Evolutionary conservation across 1,140 invertebrate genomes (phyloP), one percentile per base, ranked within the genome.

Genomic region (Drosophila pallidifrons): DNA sequence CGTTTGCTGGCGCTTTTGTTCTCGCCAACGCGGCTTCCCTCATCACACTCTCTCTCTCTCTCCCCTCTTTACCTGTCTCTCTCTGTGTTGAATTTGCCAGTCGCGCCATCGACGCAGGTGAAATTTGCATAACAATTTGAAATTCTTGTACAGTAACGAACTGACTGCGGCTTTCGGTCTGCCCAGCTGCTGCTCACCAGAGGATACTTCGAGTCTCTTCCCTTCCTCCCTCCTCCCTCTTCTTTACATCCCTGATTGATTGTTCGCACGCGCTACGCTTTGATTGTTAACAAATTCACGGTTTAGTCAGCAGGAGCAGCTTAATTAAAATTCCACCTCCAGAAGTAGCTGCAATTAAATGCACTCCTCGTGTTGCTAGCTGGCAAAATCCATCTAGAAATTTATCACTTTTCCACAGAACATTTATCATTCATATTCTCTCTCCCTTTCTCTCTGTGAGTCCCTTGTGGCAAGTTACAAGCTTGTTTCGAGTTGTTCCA

Each of bases 1-100:
- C 83, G 83, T 88, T 88, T 87, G 73, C 83, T 77, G 83, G 83
- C 80, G 83, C 83, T 83, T 88, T 87, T 87, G 83, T 87, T 87
- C 83, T 87, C 83, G 80, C 83, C 74, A 71, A 69, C 63, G 64
- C 35, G 63, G 20, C 60, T 55, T 52, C 32, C 8, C 13, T 30
- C 20, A 10, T n/a, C 1, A 8, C 38, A 4, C 1, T 3, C 46
- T 54, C 30, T 6, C 13, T 28, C 32, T 2, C 10, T 6, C 60
- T 55, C 43, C 32, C 8, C 13, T 30, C 16, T n/a, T n/a, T 0
- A 8, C 28, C 38, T 15, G 1, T 3, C 46, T 45, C 30, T 28
- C 43, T 6, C 10, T 6, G 5, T 5, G 49, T 11, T 28, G 2
- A 52, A 32, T 25, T 20, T 25, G 49, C 20, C 49, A 30, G 49